Conservation (phyloP, 2,888 invertebrate species). For the Melanostoma mellinum region DNA sequence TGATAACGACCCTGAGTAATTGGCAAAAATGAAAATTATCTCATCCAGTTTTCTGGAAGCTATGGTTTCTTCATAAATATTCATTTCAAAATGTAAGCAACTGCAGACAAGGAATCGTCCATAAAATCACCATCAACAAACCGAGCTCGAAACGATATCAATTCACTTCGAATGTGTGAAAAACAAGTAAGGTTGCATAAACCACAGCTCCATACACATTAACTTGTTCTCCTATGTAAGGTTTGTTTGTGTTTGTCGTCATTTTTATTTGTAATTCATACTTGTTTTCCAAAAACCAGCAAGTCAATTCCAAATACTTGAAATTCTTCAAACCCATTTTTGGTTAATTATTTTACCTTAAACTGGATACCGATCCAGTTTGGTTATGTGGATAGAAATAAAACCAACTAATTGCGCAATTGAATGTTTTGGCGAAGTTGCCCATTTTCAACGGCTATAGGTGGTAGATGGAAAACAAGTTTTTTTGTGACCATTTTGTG, state of each 20-base stretch:
- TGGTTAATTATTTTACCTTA: conserved; percentile 1
- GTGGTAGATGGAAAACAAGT: conserved; percentile 4
- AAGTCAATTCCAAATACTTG: not conserved
- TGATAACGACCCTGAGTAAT: too few relatives aligned
- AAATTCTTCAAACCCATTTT: conserved; percentile 6
- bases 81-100: not conserved
- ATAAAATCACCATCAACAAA: not conserved
- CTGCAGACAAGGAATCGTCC: not conserved
- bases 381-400: not conserved
- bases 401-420: conserved; percentile 19
- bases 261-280: not conserved
- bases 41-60: not conserved
- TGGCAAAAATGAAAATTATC: too few relatives aligned
- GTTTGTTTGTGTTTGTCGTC: not conserved
- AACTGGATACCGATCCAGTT: conserved; percentile 32
- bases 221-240: not conserved
- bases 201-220: not conserved
- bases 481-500: too few relatives aligned
- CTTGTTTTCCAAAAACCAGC: conserved; percentile 20
- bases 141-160: conserved; percentile 1
- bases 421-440: not conserved
- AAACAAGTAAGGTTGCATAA: conserved; percentile 1
- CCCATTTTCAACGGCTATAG: not conserved
- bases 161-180: not conserved
- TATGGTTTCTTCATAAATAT: not conserved